These are phyloP conservation scores for Goniozus legneri DNA, from an alignment of 1,140 invertebrate species.

Conservation along the genomic window DNA sequence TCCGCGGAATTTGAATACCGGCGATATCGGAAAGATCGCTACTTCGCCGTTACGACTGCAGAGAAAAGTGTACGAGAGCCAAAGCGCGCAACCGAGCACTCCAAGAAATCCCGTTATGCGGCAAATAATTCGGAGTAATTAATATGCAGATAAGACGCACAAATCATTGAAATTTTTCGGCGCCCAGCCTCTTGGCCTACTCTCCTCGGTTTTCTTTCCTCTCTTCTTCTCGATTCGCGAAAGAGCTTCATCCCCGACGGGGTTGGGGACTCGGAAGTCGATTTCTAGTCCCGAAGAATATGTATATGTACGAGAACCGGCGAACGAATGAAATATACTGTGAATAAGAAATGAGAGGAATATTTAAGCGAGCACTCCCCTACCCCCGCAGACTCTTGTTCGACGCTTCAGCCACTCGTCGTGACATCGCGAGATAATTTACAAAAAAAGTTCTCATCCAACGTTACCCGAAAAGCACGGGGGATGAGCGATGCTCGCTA, in stretches of 20 bases:
- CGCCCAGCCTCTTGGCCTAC: conserved; percentile 11
- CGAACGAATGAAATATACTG: conserved; percentile 43
- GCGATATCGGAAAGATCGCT: no score
- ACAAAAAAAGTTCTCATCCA: conserved; percentile 3
- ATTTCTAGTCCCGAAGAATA: conserved; percentile 23
- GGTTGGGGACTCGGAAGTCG: conserved; percentile 5
- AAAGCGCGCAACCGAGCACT: no score
- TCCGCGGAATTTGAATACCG: no score
- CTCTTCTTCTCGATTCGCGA: conserved; percentile 8
- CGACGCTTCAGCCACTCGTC: conserved; percentile 8
- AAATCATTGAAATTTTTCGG: conserved; percentile 48
- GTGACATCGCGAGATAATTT: conserved; percentile 4
- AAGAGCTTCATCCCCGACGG: not conserved
- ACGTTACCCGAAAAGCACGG: not conserved
- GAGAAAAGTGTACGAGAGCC: no score
- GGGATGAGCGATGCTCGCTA: not conserved
- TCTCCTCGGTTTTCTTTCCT: not conserved
- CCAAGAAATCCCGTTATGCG: conserved; percentile 45
- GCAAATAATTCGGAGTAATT: conserved; percentile 50
- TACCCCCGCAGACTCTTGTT: not conserved
- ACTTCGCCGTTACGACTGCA: no score
- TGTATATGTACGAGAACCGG: conserved; percentile 22
- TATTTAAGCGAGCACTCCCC: conserved; percentile 30
- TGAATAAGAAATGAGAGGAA: conserved; percentile 45
- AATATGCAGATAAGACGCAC: conserved; percentile 51